Evolutionary conservation across 1,140 invertebrate species (phyloP).

Genomic region (Proctacanthus coquilletti): DNA sequence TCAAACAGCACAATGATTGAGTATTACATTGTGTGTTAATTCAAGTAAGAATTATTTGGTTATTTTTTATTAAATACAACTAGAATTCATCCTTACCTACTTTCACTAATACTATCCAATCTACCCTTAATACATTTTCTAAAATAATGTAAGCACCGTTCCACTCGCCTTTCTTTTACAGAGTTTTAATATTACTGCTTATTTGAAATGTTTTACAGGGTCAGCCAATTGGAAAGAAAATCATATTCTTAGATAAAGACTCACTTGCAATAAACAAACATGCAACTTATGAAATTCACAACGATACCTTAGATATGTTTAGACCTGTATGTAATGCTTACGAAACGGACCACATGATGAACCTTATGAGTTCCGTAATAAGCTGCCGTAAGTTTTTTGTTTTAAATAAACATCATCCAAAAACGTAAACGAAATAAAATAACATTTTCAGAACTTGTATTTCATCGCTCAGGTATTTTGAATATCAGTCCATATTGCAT

Average conservation of each 20-base stretch:
- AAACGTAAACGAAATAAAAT: background rate
- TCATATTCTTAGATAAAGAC: constrained; percentile 26
- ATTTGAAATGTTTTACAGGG: too few species aligned
- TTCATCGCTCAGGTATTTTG: constrained; percentile 16
- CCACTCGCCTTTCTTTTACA: too few species aligned
- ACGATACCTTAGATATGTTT: constrained; percentile 15
- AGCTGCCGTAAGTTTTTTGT: constrained; percentile 22
- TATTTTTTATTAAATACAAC: constrained; percentile 11
- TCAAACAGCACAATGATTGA: too few species aligned
- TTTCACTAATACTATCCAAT: constrained; percentile 13
- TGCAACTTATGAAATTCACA: constrained; percentile 18
- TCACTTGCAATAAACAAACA: constrained; percentile 19
- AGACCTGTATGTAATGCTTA: constrained; percentile 20
- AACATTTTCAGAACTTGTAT: constrained; percentile 14
- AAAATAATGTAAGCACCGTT: background rate
- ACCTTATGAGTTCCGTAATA: constrained; percentile 19
- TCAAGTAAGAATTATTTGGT: too few species aligned
- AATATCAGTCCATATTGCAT: constrained; percentile 18
- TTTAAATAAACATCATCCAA: background rate
- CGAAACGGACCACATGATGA: constrained; percentile 26
- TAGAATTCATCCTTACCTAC: constrained; percentile 13
- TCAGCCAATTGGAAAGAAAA: constrained; percentile 18
- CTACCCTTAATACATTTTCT: constrained; percentile 13
- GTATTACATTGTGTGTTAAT: too few species aligned
- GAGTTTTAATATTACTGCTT: too few species aligned